These are phyloP conservation scores for Automeris io DNA, from an alignment of 2,888 invertebrate genomes.

Conservation along the genomic window DNA sequence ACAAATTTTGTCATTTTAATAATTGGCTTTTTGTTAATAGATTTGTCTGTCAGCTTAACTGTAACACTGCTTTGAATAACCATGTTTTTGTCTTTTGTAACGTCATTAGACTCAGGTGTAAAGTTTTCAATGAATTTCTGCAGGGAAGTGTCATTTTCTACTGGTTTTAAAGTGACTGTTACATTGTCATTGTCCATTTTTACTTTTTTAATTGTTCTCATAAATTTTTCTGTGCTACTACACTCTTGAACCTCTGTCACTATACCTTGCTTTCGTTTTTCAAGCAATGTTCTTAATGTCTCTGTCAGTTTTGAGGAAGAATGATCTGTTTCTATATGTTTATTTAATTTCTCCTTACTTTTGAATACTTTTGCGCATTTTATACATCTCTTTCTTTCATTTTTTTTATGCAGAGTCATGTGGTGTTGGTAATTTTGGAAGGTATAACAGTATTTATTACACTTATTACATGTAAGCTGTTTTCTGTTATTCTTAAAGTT, in stretches of 20 bases:
- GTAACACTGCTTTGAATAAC: constrained; percentile 18
- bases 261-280: constrained; percentile 33
- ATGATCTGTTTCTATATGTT: constrained; percentile 41
- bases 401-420: constrained; percentile 40
- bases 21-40: constrained; percentile 13
- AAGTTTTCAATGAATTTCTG: constrained; percentile 60
- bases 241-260: constrained; percentile 10
- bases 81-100: constrained; percentile 15
- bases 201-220: constrained; percentile 41
- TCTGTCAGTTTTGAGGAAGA: constrained; percentile 48
- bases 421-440: constrained; percentile 60
- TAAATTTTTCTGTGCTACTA: constrained; percentile 26
- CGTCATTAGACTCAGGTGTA: constrained; percentile 34
- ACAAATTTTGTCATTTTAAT: constrained; percentile 47
- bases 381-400: constrained; percentile 41
- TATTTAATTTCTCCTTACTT: constrained; percentile 30
- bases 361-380: constrained; percentile 45
- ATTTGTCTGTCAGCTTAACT: constrained; percentile 22
- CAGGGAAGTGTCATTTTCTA: constrained; percentile 36
- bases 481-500: constrained; percentile 14
- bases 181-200: constrained; percentile 6
- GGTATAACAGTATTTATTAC: constrained; percentile 58
- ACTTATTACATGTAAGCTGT: constrained; percentile 43
- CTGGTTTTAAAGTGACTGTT: constrained; percentile 29
- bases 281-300: constrained; percentile 47